Conservation (phyloP, 1,140 invertebrate genomes). For the Tetranychus urticae region DNA sequence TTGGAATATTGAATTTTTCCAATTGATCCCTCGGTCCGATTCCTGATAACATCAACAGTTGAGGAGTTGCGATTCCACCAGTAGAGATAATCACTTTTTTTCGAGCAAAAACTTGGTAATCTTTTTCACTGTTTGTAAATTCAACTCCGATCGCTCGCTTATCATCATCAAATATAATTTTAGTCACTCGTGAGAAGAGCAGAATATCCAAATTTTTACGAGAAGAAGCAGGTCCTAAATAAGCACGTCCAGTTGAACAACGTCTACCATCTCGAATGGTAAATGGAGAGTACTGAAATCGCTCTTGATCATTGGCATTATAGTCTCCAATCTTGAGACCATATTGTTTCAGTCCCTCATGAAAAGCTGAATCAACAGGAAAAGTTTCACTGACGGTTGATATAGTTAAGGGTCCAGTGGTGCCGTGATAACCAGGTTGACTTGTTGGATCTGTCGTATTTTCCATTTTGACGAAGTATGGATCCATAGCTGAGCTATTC, state of each 20-base stretch:
- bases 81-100: conserved; percentile 59
- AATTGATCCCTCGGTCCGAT: conserved; percentile 35
- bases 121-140: conserved; percentile 30
- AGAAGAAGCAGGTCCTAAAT: conserved; percentile 50
- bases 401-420: conserved; percentile 1
- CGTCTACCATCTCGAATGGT: not conserved
- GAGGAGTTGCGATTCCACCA: conserved; percentile 66
- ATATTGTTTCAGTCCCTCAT: not conserved
- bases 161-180: conserved; percentile 36
- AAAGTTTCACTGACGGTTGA: not conserved
- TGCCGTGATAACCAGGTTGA: not conserved
- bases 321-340: not conserved
- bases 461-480: conserved; percentile 59
- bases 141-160: not conserved
- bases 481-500: conserved; percentile 57
- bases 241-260: conserved; percentile 37
- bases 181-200: conserved; percentile 53
- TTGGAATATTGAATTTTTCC: conserved; percentile 15
- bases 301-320: not conserved
- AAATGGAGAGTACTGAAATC: not conserved
- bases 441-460: conserved; percentile 25
- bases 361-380: not conserved
- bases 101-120: conserved; percentile 35
- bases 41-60: conserved; percentile 71
- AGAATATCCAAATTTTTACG: conserved; percentile 60